Conservation (phyloP, 2,797 vertebrate genomes). For the Alcedo quadribrachys region DNA sequence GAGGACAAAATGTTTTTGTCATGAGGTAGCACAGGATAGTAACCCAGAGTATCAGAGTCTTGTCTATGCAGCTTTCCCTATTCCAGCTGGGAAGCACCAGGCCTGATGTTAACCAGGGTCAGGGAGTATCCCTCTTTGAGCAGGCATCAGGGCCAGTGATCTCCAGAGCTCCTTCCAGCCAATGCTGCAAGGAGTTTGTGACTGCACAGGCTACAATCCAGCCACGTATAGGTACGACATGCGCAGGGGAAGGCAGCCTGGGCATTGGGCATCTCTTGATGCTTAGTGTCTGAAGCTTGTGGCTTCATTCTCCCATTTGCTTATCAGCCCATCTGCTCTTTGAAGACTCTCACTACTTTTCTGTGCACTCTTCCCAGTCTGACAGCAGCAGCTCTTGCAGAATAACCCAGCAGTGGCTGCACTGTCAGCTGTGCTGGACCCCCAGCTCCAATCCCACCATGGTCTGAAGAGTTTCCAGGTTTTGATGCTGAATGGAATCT, state of each 20-base stretch:
- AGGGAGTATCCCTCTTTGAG: background rate
- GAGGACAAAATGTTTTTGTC: background rate
- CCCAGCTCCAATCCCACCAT: fast-evolving
- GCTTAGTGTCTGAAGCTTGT: background rate
- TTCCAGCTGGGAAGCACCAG: background rate
- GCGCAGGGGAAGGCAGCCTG: background rate
- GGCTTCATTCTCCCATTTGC: background rate
- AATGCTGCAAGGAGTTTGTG: background rate
- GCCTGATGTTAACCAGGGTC: background rate
- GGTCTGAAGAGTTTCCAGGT: background rate
- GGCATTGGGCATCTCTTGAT: background rate
- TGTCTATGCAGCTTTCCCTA: fast-evolving
- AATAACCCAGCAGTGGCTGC: fast-evolving
- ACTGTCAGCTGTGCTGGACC: background rate
- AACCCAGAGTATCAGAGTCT: fast-evolving
- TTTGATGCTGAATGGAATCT: fast-evolving
- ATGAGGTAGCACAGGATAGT: background rate
- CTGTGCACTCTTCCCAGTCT: background rate
- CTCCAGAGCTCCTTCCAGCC: background rate
- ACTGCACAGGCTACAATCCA: background rate
- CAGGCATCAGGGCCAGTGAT: background rate
- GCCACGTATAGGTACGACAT: fast-evolving
- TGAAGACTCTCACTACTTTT: background rate
- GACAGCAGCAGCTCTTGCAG: background rate
- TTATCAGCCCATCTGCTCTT: background rate